These are phyloP conservation scores for Eupithecia exiguata DNA, from an alignment of 2,888 invertebrate species.

Conservation along the genomic window DNA sequence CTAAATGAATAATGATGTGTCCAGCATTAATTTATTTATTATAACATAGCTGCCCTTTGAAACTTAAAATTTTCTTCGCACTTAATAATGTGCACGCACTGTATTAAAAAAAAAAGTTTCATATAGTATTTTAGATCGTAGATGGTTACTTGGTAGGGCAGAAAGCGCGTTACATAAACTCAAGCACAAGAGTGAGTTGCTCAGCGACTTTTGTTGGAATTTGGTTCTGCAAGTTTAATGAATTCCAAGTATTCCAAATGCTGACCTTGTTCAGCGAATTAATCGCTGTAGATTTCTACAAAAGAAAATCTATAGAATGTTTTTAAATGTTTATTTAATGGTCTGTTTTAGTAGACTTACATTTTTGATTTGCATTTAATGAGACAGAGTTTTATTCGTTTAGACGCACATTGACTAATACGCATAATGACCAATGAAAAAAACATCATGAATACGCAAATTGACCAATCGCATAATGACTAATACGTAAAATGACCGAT, in stretches of 20 bases:
- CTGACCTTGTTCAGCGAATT: slow-evolving; percentile 27
- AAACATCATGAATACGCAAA: too few species aligned
- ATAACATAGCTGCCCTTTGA: too few species aligned
- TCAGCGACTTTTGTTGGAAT: slow-evolving; percentile 17
- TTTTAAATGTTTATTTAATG: background rate
- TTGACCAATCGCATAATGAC: too few species aligned
- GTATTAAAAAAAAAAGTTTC: background rate
- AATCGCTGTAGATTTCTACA: slow-evolving; percentile 17
- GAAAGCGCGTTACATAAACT: background rate
- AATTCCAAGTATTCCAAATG: slow-evolving; percentile 21
- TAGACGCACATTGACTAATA: too few species aligned
- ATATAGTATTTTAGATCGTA: too few species aligned
- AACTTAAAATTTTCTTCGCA: too few species aligned
- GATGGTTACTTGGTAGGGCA: background rate
- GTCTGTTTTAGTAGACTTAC: background rate
- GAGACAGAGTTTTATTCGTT: too few species aligned
- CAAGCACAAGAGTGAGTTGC: background rate
- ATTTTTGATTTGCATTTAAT: background rate
- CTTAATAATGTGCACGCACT: too few species aligned
- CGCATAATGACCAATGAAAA: too few species aligned
- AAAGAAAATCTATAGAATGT: slow-evolving; percentile 9
- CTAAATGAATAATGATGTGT: too few species aligned
- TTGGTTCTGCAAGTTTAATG: slow-evolving; percentile 17
- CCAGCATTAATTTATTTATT: too few species aligned
- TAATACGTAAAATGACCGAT: too few species aligned